These are phyloP conservation scores for Bettongia penicillata DNA, from an alignment of 2,113 vertebrate genomes.

Conservation along the genomic window DNA sequence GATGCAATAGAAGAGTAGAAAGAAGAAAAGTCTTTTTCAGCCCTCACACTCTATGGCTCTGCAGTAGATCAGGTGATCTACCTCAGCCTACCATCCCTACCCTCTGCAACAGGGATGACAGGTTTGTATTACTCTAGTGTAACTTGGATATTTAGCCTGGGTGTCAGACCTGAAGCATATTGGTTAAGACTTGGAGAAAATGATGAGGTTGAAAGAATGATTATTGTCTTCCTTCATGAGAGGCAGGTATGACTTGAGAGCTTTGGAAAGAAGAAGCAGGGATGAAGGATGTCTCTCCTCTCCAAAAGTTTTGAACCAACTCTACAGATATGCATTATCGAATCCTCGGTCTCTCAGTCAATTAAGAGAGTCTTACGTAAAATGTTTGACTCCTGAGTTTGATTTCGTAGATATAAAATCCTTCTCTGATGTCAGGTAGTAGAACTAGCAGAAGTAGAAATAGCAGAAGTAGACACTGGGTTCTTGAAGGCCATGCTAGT, in stretches of 20 bases:
- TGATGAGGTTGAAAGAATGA: neutral
- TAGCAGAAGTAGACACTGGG: neutral
- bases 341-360: neutral
- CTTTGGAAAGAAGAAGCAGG: neutral
- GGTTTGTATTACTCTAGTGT: neutral
- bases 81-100: neutral
- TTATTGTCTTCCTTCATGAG: neutral
- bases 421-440: neutral
- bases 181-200: neutral
- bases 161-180: neutral
- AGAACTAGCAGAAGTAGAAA: no score
- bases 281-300: neutral
- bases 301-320: neutral
- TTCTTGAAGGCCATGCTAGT: neutral
- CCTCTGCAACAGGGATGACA: neutral
- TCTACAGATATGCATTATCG: neutral
- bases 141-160: neutral
- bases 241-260: neutral
- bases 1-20: neutral
- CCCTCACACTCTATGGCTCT: neutral
- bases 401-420: neutral
- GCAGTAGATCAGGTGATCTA: neutral
- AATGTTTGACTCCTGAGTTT: neutral
- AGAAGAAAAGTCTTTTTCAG: neutral
- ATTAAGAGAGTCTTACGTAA: neutral